Evolutionary conservation across 2,113 vertebrate genomes (phyloP), one percentile per base, ranked within the genome.

Genomic region (Raphicerus campestris): DNA sequence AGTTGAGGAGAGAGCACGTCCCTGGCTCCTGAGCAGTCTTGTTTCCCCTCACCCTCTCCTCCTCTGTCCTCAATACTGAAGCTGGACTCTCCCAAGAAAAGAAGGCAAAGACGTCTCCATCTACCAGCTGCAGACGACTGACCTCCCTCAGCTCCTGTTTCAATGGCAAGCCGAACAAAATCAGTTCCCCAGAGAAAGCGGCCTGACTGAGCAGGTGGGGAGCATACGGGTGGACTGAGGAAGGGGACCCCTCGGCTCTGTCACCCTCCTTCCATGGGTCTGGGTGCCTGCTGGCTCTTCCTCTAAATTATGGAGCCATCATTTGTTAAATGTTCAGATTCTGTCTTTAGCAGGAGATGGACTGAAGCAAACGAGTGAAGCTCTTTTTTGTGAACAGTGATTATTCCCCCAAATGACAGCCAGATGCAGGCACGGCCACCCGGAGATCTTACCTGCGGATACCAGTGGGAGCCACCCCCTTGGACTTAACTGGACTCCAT

Each of bases 151-250:
- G 45, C 75, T 30, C 15, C 80, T 26, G 20, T 85, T 85, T 85
- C 39, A 73, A 42, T 30, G 47, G 15, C 84, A 16, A 28, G 19
- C 28, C 4, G 16, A 81, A 83, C 42, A 39, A 73, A 93, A 28
- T 17, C n/a, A 13, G 7, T 11, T 8, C 26, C n/a, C 56, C 15
- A 32, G 47, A 70, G 35, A 80, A 30, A 22, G 32, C 7, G 45
- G 35, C 42, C 26, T 19, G 24, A 51, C 19, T 0, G 4, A 70
- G 63, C 6, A 16, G 17, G 35, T 1, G 0, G 5, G 30, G 58
- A 30, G n/a, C 11, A 26, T 9, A 17, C 1, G 0, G 7, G 5
- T 35, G 39, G 45, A 17, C 24, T 10, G 45, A 45, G 73, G 26
- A 6, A 28, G 35, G 10, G 11, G 51, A 3, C 15, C 53, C 47